Base-by-base conservation (phyloP, 1,140 invertebrate genomes). In the Neotoxoptera formosana region DNA sequence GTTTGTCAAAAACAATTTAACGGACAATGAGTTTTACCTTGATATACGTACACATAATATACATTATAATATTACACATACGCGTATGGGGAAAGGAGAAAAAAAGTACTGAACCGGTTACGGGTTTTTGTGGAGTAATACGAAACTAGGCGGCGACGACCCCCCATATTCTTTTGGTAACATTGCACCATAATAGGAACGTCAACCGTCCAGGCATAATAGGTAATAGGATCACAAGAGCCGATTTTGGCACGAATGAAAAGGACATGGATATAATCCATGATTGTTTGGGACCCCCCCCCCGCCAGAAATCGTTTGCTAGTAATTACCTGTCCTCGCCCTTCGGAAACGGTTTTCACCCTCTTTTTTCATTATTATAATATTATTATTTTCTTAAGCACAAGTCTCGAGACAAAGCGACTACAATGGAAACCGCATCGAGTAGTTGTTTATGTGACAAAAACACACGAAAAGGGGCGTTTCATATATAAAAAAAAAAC, bases 131-230 rank as follows among this genome's bases (percentile, higher is more conserved):
- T 48, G 45, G 36, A 51, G 90, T 92, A 92, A 92, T 92, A 81
- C 48, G 90, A 92, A 92, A 92, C 90, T 83, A 83, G n/a, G 76
- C 60, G 90, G 25, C 23, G 89, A 45, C 90, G 90, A 92, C 90
- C 90, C 76, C 90, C 90, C 90, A 25, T 83, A 83, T 25, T 36
- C 76, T 83, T 48, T 76, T 23, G 48, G 67, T 92, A 92, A 92
- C 90, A 83, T 92, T 92, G 67, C 90, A 92, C 90, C 90, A 83
- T 92, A 92, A 92, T 92, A 41, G n/a, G 90, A 83, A 92, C 90
- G 90, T 92, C 90, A 67, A 90, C 89, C 53, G 56, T 67, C 56
- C 89, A 47, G 56, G 89, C 89, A 67, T 90, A 83, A 92, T 81
- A 47, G 41, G 90, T 90, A 83, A 92, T 81, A 67, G 56, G 90